Conservation (phyloP, 1,140 invertebrate genomes). For the Drosophila azteca region DNA sequence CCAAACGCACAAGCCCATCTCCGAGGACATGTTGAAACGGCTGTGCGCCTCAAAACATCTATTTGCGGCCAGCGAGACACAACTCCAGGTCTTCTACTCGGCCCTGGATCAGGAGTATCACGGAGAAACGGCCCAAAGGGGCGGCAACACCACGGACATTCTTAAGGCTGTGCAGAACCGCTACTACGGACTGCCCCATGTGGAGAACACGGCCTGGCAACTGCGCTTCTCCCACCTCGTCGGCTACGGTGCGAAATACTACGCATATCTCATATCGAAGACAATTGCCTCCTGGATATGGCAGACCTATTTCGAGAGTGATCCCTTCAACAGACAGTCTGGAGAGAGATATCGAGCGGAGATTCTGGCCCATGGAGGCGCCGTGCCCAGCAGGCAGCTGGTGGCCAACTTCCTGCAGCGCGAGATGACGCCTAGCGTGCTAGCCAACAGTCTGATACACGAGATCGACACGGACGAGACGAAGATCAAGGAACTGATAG, state of each 20-base stretch:
- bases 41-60: slow-evolving; percentile 93
- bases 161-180: slow-evolving; percentile 91
- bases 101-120: slow-evolving; percentile 96
- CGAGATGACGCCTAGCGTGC: slow-evolving; percentile 86
- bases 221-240: slow-evolving; percentile 97
- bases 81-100: slow-evolving; percentile 95
- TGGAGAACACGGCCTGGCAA: slow-evolving; percentile 97
- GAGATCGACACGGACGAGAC: slow-evolving; percentile 86
- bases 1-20: slow-evolving; percentile 93
- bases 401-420: slow-evolving; percentile 90
- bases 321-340: slow-evolving; percentile 91
- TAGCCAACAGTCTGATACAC: slow-evolving; percentile 85
- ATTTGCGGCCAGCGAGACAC: slow-evolving; percentile 95
- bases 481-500: slow-evolving; percentile 78
- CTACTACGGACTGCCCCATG: slow-evolving; percentile 94
- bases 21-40: slow-evolving; percentile 89
- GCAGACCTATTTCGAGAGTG: slow-evolving; percentile 92
- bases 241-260: slow-evolving; percentile 99
- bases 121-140: slow-evolving; percentile 85
- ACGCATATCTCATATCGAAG: slow-evolving; percentile 97
- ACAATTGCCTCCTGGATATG: slow-evolving; percentile 97
- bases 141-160: slow-evolving; percentile 90
- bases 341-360: slow-evolving; percentile 91
- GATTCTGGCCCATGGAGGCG: slow-evolving; percentile 95
- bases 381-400: slow-evolving; percentile 89